These are phyloP conservation scores for Onychomys arenicola DNA, from an alignment of 2,797 vertebrate genomes.

Conservation along the genomic window DNA sequence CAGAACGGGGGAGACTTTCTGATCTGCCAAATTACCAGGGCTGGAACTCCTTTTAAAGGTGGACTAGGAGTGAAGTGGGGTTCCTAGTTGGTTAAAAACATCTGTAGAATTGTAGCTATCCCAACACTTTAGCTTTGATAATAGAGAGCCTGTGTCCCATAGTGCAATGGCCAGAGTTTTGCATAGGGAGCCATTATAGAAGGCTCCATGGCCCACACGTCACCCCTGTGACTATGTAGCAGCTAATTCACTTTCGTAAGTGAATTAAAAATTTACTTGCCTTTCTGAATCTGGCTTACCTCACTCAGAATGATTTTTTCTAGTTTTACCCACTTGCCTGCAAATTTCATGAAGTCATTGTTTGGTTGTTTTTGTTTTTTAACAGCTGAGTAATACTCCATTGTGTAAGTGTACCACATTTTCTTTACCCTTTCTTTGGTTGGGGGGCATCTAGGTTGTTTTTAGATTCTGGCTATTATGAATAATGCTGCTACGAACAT, in stretches of 20 bases:
- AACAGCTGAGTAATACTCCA: neutral
- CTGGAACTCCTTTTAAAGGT: neutral
- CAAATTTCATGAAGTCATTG: neutral
- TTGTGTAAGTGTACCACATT: neutral
- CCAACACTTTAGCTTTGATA: neutral
- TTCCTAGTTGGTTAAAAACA: neutral
- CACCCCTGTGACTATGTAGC: neutral
- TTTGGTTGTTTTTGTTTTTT: too few relatives aligned
- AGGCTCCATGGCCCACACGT: neutral
- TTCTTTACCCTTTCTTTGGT: neutral
- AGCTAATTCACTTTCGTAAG: neutral
- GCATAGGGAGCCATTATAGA: neutral
- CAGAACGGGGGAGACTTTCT: neutral
- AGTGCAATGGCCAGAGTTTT: neutral
- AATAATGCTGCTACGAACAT: neutral
- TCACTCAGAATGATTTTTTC: neutral
- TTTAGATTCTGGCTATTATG: neutral
- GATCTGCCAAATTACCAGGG: neutral
- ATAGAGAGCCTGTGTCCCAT: rapidly evolving
- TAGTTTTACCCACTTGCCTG: neutral
- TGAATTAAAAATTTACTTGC: neutral
- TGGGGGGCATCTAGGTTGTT: neutral
- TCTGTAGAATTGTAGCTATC: neutral
- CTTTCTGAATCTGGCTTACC: neutral
- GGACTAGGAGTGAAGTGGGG: neutral